These are phyloP conservation scores for Plestiodon gilberti DNA, from an alignment of 2,113 vertebrate species.

Conservation along the genomic window DNA sequence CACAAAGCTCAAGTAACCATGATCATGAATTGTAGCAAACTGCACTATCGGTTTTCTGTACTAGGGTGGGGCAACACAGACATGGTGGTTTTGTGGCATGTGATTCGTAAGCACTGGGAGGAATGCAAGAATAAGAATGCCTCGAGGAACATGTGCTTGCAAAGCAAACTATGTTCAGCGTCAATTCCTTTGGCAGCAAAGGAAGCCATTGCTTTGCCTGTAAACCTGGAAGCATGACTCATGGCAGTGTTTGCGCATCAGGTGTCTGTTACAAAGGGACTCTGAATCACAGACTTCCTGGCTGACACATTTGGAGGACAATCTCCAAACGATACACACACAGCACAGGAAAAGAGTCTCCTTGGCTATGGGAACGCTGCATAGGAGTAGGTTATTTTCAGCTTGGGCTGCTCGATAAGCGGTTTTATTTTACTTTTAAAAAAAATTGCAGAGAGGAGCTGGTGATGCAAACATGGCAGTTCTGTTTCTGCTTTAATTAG, in stretches of 20 bases:
- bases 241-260: slow-evolving; percentile 40
- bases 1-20: not conserved
- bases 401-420: slow-evolving; percentile 31
- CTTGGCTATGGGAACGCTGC: slow-evolving; percentile 36
- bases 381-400: slow-evolving; percentile 43
- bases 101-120: slow-evolving; percentile 9
- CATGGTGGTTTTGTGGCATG: not conserved
- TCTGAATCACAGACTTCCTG: slow-evolving; percentile 68
- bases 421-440: slow-evolving; percentile 15
- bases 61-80: slow-evolving; percentile 4
- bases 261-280: slow-evolving; percentile 52
- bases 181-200: slow-evolving; percentile 21
- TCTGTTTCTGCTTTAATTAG: slow-evolving; percentile 20
- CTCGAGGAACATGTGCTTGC: not conserved
- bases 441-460: slow-evolving; percentile 22
- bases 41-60: not conserved
- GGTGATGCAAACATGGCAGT: slow-evolving; percentile 34
- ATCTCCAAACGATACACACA: slow-evolving; percentile 58
- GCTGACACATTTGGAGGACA: slow-evolving; percentile 45
- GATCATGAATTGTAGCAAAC: not conserved
- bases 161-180: not conserved
- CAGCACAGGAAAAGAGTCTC: slow-evolving; percentile 65
- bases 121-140: not conserved
- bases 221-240: slow-evolving; percentile 56
- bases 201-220: slow-evolving; percentile 31